Evolutionary conservation across 2,113 vertebrate genomes (phyloP), one percentile per base, ranked within the genome.

Genomic region (Microcebus murinus): DNA sequence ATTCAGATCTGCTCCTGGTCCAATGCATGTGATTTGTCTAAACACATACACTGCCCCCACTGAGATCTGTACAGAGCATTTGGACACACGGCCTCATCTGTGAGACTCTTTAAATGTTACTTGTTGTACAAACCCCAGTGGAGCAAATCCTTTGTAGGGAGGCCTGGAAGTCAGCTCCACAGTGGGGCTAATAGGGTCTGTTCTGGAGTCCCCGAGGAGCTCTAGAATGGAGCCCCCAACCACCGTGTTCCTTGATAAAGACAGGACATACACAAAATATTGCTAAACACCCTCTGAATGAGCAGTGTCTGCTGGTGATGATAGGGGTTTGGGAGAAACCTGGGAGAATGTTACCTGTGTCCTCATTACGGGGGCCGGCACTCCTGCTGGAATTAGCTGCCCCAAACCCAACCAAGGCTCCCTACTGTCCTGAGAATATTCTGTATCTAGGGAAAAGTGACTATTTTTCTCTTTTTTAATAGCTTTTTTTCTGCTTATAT

Each of bases 11-110:
- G 57, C 15, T 67, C 81, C 34, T 5, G 1, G 27, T 12, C 57
- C 29, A 25, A 4, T 10, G 42, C 65, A 57, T 11, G 15, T 39
- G 73, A 85, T 31, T 31, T 91, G 85, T 83, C 68, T 68, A 52
- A 57, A 83, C 36, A 61, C 67, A 15, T 21, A 18, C 2, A 34
- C 36, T 6, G n/a, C 20, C 48, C 80, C 77, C 52, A 18, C 85
- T 15, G 67, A 52, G 93, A 95, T 57, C 59, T 29, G 42, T 20
- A 18, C 45, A 48, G 36, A 71, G 55, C 12, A 0, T 61, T 31
- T 63, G 85, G 87, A 79, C 39, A 57, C 45, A 6, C n/a, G 48
- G 81, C 65, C 91, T 90, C 84, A 39, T 94, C 90, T 39, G 92
- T 73, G 67, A 87, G 85, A 70, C 3, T 67, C 63, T 25, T 91